phyloP scores from a whole-genome alignment of 2,888 invertebrate species.

The Scrobipalpa atriplicella region DNA sequence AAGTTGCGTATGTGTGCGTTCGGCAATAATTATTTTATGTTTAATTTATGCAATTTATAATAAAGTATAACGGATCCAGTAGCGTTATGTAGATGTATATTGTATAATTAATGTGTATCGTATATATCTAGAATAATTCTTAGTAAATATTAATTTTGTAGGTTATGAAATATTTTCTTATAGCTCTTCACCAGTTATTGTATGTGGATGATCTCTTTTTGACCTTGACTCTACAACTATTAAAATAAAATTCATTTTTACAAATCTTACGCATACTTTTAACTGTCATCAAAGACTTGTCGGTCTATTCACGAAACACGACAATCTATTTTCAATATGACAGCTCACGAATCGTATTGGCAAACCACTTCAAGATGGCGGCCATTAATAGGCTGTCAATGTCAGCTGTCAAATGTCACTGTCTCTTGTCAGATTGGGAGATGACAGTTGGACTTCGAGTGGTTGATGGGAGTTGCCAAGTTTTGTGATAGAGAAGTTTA shows the following conservation, averaged over 20 bases:
- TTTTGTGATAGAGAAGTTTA: not conserved
- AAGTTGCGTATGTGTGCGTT: conserved; percentile 20
- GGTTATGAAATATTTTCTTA: no score
- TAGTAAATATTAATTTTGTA: no score
- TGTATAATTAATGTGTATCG: conserved; percentile 1
- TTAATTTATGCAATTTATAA: conserved; percentile 26
- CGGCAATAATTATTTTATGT: conserved; percentile 24
- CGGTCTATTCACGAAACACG: conserved; percentile 17
- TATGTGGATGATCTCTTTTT: no score
- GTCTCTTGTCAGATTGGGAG: conserved; percentile 23
- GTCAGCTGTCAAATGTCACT: conserved; percentile 43
- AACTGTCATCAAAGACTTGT: conserved; percentile 15
- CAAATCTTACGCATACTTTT: conserved; percentile 2
- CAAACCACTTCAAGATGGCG: conserved; percentile 45
- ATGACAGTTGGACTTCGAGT: conserved; percentile 35
- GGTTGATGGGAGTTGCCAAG: conserved; percentile 35
- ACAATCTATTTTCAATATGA: conserved; percentile 37
- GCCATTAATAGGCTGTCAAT: conserved; percentile 58
- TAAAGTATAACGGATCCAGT: conserved; percentile 18
- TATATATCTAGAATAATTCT: not conserved
- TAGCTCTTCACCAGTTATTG: no score
- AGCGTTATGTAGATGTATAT: not conserved
- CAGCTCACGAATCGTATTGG: conserved; percentile 53
- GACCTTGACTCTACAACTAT: not conserved
- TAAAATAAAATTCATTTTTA: not conserved